Percentiles rank a stretch among this genome's conserved stretches.
Evolutionary conservation across 92 coral and sea anemone species (phyloP).

Genomic region (Nematostella vectensis): DNA sequence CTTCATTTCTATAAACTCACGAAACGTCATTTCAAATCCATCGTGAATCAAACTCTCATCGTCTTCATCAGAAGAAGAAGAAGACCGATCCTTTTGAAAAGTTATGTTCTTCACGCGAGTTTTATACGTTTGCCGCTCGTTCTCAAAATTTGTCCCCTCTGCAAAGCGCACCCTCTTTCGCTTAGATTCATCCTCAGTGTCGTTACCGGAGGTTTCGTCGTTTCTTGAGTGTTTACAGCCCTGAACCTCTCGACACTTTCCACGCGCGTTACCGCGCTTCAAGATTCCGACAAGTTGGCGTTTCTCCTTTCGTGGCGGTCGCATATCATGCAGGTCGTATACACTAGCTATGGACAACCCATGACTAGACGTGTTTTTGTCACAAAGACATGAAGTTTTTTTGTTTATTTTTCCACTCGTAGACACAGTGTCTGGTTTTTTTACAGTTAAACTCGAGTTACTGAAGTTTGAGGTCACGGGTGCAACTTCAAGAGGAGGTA

Average conservation of each 20-base stretch:
- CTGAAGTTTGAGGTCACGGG: neutral
- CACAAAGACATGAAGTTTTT: neutral
- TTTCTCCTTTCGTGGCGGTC: slow-evolving; percentile 5
- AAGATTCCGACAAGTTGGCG: slow-evolving; percentile 22
- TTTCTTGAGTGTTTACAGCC: neutral
- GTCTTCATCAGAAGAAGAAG: neutral
- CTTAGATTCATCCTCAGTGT: slow-evolving; percentile 6
- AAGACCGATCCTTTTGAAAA: slow-evolving; percentile 1
- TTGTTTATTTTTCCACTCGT: neutral
- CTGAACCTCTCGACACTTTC: neutral
- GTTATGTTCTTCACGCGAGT: neutral
- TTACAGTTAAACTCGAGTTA: neutral
- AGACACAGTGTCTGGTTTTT: neutral
- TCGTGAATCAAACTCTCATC: slow-evolving; percentile 8
- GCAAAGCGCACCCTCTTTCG: slow-evolving; percentile 30
- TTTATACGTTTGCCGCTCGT: neutral
- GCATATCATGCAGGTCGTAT: slow-evolving; percentile 55
- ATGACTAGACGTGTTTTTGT: neutral
- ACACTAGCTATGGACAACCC: slow-evolving; percentile 35
- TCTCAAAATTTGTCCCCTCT: slow-evolving; percentile 28
- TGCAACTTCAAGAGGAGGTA: slow-evolving; percentile 15
- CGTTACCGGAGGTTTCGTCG: slow-evolving; percentile 10
- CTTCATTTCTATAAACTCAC: slow-evolving; percentile 25
- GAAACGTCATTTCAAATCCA: slow-evolving; percentile 17
- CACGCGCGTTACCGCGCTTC: slow-evolving; percentile 7